Evolutionary conservation across 2,888 invertebrate genomes (phyloP).

Genomic region (Eledone cirrhosa): DNA sequence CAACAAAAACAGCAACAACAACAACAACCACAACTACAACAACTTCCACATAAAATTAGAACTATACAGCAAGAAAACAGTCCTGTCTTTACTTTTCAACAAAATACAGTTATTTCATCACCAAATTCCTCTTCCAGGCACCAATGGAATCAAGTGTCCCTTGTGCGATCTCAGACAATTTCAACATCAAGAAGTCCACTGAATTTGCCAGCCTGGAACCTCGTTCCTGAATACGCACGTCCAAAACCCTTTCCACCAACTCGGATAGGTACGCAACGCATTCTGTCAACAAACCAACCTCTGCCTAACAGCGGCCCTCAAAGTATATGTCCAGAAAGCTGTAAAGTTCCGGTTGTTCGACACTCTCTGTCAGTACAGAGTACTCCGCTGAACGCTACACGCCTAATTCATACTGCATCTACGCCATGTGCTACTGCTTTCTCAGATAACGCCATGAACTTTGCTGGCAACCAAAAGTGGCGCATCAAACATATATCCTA

Average conservation of each 20-base stretch:
- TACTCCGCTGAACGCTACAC: slow-evolving; percentile 12
- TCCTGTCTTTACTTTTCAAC: too few species aligned
- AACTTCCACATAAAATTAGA: too few species aligned
- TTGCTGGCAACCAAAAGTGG: slow-evolving; percentile 12
- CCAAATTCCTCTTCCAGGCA: background rate
- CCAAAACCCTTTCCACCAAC: background rate
- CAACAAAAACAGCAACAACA: too few species aligned
- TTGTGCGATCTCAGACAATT: slow-evolving; percentile 5
- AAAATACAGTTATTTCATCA: background rate
- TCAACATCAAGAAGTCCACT: slow-evolving; percentile 5
- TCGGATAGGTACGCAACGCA: background rate
- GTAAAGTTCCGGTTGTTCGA: slow-evolving; percentile 4
- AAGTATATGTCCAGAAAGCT: background rate
- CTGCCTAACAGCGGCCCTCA: background rate
- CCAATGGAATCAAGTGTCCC: background rate
- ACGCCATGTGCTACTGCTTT: background rate
- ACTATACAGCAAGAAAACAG: too few species aligned
- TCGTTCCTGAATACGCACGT: background rate
- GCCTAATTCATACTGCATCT: slow-evolving; percentile 1
- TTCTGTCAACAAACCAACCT: background rate
- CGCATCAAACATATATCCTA: slow-evolving; percentile 20
- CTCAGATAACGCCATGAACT: background rate
- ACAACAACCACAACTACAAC: too few species aligned
- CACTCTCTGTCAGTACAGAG: slow-evolving; percentile 11
- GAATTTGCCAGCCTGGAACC: background rate